Evolutionary conservation across 2,797 vertebrate species (phyloP).

Genomic region (Sandelia bainsii): DNA sequence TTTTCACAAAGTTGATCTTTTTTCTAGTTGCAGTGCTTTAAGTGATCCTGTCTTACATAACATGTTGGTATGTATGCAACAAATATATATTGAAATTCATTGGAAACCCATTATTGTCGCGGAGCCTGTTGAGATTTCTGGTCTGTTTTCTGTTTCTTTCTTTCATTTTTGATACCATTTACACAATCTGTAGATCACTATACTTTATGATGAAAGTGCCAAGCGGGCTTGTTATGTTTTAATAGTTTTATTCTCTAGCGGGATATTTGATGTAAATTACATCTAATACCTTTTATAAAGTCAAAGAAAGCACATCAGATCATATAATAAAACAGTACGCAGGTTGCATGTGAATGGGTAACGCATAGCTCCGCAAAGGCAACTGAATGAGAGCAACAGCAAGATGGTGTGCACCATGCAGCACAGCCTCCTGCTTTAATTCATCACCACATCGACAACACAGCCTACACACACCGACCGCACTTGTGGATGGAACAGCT

Average conservation of each 20-base stretch:
- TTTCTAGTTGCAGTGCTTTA: neutral
- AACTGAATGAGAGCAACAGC: conserved; percentile 68
- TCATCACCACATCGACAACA: conserved; percentile 29
- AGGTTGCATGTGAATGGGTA: conserved; percentile 56
- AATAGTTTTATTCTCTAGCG: neutral
- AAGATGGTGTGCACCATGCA: conserved; percentile 65
- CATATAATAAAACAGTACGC: conserved; percentile 32
- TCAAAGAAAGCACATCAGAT: conserved; percentile 12
- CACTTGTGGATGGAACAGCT: conserved; percentile 34
- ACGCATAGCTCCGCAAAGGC: conserved; percentile 59
- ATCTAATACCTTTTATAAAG: neutral
- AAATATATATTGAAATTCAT: neutral
- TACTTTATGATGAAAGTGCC: neutral
- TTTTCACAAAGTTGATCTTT: neutral
- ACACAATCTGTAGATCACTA: neutral
- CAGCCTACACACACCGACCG: neutral
- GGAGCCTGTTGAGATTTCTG: neutral
- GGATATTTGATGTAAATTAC: neutral
- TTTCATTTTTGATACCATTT: neutral
- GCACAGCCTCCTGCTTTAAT: conserved; percentile 54
- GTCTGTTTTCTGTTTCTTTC: neutral
- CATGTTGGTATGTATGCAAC: neutral
- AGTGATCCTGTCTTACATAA: neutral
- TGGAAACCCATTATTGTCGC: neutral
- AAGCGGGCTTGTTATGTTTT: neutral